Evolutionary conservation across 1,140 invertebrate species (phyloP).

Genomic region (Phymastichus coffea): DNA sequence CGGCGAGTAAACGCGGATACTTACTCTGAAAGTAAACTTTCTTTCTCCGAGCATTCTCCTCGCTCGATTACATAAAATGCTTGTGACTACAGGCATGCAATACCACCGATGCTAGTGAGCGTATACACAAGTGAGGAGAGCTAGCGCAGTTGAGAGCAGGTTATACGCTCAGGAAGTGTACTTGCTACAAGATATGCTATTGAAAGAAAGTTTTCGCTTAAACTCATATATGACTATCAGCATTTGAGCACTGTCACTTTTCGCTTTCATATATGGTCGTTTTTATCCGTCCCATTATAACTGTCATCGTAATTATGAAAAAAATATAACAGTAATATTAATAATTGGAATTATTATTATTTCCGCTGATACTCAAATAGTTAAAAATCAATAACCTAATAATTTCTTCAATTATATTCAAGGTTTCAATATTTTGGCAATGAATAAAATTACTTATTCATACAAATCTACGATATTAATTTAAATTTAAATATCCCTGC

Average conservation of each 20-base stretch:
- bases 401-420: no score
- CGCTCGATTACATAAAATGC: constrained; percentile 30
- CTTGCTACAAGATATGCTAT: constrained; percentile 49
- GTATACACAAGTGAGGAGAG: constrained; percentile 26
- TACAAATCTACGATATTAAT: no score
- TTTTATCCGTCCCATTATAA: no score
- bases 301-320: no score
- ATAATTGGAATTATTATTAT: no score
- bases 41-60: constrained; percentile 28
- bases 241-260: constrained; percentile 43
- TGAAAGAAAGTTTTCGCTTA: constrained; percentile 58
- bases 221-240: no score
- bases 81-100: constrained; percentile 46
- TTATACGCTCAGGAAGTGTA: constrained; percentile 58
- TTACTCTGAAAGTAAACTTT: constrained; percentile 35
- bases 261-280: constrained; percentile 60
- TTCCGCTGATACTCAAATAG: no score
- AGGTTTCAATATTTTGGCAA: no score
- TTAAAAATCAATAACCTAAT: no score
- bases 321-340: no score
- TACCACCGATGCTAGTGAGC: constrained; percentile 26
- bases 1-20: constrained; percentile 13
- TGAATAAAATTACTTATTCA: no score
- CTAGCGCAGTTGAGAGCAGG: constrained; percentile 35
- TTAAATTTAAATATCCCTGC: no score